Conservation (phyloP, 2,888 invertebrate genomes). For the Saturnia japonica region DNA sequence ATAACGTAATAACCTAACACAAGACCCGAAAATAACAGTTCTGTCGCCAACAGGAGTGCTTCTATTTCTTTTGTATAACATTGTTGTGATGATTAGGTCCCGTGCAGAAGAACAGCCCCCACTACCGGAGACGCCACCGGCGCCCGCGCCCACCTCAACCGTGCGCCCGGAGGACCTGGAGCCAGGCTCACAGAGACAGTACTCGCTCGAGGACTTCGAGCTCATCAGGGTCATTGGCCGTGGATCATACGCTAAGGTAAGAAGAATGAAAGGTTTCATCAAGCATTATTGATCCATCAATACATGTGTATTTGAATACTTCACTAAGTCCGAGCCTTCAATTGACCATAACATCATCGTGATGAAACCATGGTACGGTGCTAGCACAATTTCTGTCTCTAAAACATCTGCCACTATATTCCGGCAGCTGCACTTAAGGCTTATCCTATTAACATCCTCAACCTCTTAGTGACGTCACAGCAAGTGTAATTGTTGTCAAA, state of each 20-base stretch:
- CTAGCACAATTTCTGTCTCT: neutral
- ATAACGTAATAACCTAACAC: too few species aligned
- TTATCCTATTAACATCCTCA: too few species aligned
- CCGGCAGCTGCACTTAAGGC: too few species aligned
- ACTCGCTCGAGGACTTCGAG: constrained; percentile 97
- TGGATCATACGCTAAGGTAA: constrained; percentile 97
- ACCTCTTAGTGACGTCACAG: too few species aligned
- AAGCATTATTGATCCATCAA: too few species aligned
- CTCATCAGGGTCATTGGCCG: constrained; percentile 98
- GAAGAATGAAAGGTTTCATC: too few species aligned
- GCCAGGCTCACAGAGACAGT: constrained; percentile 93
- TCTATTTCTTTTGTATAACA: neutral
- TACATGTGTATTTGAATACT: too few species aligned
- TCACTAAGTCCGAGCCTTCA: too few species aligned
- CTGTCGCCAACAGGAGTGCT: too few species aligned
- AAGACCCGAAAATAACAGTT: too few species aligned
- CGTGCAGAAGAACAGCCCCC: constrained; percentile 84
- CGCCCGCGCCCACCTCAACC: constrained; percentile 81
- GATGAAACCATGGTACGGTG: neutral
- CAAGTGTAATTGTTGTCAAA: too few species aligned
- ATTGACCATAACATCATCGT: neutral
- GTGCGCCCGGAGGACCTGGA: constrained; percentile 84
- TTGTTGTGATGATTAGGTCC: constrained; percentile 55
- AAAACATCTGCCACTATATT: too few species aligned
- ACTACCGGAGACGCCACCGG: constrained; percentile 84